Evolutionary conservation across 1,140 invertebrate species (phyloP).

Genomic region (Drosophila serrata): DNA sequence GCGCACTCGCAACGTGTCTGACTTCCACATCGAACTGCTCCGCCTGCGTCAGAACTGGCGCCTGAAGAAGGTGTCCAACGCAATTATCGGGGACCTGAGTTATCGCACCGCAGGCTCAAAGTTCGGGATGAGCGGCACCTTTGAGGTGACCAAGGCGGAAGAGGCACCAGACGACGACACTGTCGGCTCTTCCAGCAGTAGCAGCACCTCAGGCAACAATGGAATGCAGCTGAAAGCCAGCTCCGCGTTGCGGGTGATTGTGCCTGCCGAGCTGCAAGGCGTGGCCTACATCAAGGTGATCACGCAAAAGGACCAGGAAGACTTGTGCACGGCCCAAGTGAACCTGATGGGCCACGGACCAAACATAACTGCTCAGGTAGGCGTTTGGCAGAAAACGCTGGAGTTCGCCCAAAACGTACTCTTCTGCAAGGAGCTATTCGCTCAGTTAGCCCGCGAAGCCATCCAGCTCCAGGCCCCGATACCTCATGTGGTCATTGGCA

Average conservation of each 20-base stretch:
- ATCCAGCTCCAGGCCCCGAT: constrained; percentile 96
- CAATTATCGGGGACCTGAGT: constrained; percentile 98
- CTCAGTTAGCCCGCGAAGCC: constrained; percentile 96
- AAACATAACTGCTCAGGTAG: constrained; percentile 88
- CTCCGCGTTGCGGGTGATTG: constrained; percentile 95
- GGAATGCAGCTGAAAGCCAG: constrained; percentile 86
- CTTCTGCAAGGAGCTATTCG: constrained; percentile 98
- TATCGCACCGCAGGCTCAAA: constrained; percentile 97
- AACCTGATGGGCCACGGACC: constrained; percentile 89
- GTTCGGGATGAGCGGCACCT: constrained; percentile 96
- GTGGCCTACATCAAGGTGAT: constrained; percentile 98
- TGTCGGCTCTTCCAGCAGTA: constrained; percentile 72
- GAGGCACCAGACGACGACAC: constrained; percentile 94
- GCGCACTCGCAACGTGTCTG: constrained; percentile 90
- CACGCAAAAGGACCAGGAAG: constrained; percentile 96
- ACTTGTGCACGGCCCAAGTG: constrained; percentile 91
- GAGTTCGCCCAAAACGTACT: constrained; percentile 98
- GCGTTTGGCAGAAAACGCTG: constrained; percentile 97
- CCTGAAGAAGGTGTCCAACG: constrained; percentile 97
- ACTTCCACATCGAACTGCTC: constrained; percentile 97
- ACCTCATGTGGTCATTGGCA: constrained; percentile 98
- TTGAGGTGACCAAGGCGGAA: constrained; percentile 98
- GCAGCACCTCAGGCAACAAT: constrained; percentile 48
- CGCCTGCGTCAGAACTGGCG: constrained; percentile 97
- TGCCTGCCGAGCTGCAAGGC: constrained; percentile 97